Base-by-base conservation (phyloP, 2,888 invertebrate genomes). In the Perizoma flavofasciatum region DNA sequence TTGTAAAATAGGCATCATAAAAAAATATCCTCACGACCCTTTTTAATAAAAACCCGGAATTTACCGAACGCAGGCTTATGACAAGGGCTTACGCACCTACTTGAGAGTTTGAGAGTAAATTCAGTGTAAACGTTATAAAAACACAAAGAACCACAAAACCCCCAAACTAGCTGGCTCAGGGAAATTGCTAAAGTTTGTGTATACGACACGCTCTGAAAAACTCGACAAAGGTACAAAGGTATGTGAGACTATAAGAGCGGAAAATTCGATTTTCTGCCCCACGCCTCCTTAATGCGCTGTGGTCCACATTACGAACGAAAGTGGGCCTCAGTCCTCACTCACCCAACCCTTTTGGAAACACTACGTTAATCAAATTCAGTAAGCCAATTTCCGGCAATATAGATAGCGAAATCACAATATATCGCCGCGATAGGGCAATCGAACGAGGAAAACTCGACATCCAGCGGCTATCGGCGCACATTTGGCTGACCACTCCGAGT, bases 221-320 rank as follows among this genome's bases (percentile, higher is more conserved):
- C 78, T 69, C 72, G 69, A 76, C 79, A 81, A 79, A 83, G 80
- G 79, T 79, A 76, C 78, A 80, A 81, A 82, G 79, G 80, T 71
- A 75, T 74, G 75, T 71, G 75, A 67, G 65, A 64, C 79, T 83
- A 83, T 77, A 81, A 73, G 74, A 80, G 82, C 85, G 85, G 89
- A 87, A 89, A 90, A 90, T 90, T 88, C 84, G 86, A 90, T 90
- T 90, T 89, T 90, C 86, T 85, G 81, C 81, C 79, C 82, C 78
- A 74, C 86, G 85, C 85, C 80, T 85, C 76, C 75, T 72, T 84
- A 85, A 86, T 81, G 81, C 75, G 78, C 61, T 73, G 78, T 75
- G 81, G 83, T 76, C 82, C 79, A 79, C 77, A 77, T 83, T 83
- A 78, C 51, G 51, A 8, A 50, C 64, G 61, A 57, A 67, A 63